A percentile compares a stretch with the other conserved stretches of the same genome.
Conservation (phyloP, 2,888 invertebrate genomes). For the Ceramica pisi region DNA sequence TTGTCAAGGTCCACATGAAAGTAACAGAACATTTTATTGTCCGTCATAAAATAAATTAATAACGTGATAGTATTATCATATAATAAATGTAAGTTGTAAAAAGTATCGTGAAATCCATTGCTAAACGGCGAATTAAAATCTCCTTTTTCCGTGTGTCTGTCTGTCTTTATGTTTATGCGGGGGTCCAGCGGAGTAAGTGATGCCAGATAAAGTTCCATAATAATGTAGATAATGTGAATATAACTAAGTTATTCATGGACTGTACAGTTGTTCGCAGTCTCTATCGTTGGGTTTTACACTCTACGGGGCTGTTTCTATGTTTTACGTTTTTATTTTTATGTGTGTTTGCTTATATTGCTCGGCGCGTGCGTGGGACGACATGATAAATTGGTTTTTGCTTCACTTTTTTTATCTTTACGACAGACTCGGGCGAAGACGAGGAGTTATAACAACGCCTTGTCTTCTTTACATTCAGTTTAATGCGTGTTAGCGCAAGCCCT, state of each 20-base stretch:
- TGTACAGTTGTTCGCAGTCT: conserved; percentile 84
- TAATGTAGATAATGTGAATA: conserved; percentile 91
- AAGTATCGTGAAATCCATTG: conserved; percentile 69
- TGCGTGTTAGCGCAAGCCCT: conserved; percentile 73
- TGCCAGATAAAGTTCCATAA: conserved; percentile 89
- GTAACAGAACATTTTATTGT: conserved; percentile 57
- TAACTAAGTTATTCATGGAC: conserved; percentile 88
- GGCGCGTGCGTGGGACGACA: conserved; percentile 87
- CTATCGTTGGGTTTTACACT: conserved; percentile 90
- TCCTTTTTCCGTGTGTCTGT: conserved; percentile 74
- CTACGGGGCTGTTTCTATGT: conserved; percentile 83
- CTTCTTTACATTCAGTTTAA: conserved; percentile 77
- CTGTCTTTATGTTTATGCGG: conserved; percentile 76
- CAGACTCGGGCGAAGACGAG: conserved; percentile 84
- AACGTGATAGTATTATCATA: conserved; percentile 58
- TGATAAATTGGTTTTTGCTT: conserved; percentile 88
- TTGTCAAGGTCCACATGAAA: conserved; percentile 48
- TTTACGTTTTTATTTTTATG: conserved; percentile 83
- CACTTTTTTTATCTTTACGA: conserved; percentile 82
- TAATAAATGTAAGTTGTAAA: conserved; percentile 59
- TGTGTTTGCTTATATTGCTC: conserved; percentile 85
- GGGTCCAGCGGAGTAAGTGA: conserved; percentile 84
- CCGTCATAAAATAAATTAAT: conserved; percentile 53
- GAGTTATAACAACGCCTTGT: conserved; percentile 82
- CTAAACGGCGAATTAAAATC: conserved; percentile 82